Evolutionary conservation across 2,797 vertebrate species (phyloP).

Genomic region (Mormyrus hasselquistii): DNA sequence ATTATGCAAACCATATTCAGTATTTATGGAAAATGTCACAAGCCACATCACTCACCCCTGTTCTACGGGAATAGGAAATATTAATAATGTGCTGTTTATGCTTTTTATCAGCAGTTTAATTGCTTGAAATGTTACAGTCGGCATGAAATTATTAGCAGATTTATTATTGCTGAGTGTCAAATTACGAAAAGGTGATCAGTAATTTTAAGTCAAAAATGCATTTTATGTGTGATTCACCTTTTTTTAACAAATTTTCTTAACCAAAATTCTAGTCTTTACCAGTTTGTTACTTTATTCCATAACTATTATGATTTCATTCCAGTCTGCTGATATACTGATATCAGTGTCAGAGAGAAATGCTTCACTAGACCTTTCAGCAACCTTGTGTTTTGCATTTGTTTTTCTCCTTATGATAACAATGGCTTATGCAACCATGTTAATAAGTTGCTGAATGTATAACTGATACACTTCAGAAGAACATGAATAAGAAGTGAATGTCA

Average conservation of each 20-base stretch:
- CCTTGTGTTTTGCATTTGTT: not conserved
- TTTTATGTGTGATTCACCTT: not conserved
- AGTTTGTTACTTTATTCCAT: not conserved
- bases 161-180: not conserved
- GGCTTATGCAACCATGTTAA: not conserved
- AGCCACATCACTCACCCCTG: not conserved
- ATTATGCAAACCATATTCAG: not conserved
- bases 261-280: not conserved
- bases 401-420: not conserved
- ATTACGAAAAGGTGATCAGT: not conserved
- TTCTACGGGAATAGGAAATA: not conserved
- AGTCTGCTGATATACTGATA: not conserved
- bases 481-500: not conserved
- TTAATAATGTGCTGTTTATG: not conserved
- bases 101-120: not conserved
- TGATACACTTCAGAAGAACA: not conserved
- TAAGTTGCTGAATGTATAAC: not conserved
- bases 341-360: not conserved
- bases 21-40: not conserved
- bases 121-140: not conserved
- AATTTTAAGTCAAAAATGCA: not conserved
- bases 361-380: not conserved
- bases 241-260: not conserved
- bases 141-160: not conserved
- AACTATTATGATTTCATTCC: not conserved